These are phyloP conservation scores for Chelonoidis abingdonii DNA, from an alignment of 2,113 vertebrate species.

Conservation along the genomic window DNA sequence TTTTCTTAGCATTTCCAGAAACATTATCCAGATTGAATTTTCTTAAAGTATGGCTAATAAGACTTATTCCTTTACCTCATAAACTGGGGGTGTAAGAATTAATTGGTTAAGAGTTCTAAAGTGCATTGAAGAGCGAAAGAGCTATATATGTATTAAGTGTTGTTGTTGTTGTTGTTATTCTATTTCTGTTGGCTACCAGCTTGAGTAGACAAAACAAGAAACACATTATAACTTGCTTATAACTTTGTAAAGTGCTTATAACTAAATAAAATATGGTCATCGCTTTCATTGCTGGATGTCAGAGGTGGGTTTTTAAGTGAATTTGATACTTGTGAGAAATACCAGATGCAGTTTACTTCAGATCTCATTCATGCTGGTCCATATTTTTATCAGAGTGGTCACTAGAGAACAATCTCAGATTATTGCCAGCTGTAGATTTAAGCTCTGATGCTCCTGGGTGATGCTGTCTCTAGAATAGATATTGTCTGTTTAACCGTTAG, in stretches of 20 bases:
- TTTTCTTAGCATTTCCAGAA: not conserved
- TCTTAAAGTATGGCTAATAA: not conserved
- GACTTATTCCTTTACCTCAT: rapidly evolving
- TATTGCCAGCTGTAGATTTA: not conserved
- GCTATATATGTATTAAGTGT: rapidly evolving
- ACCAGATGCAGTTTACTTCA: not conserved
- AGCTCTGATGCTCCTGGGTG: not conserved
- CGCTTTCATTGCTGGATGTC: conserved; percentile 10
- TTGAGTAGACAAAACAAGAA: conserved; percentile 16
- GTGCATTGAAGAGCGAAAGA: not conserved
- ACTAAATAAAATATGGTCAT: conserved; percentile 68
- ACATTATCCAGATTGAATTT: not conserved
- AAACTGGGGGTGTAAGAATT: not conserved
- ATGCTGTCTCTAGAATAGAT: not conserved
- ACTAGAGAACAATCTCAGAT: not conserved
- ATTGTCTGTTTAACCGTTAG: not conserved
- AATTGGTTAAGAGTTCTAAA: rapidly evolving
- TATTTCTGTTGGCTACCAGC: not conserved
- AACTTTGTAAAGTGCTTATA: conserved; percentile 28
- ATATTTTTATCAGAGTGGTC: not conserved
- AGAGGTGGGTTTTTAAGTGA: not conserved
- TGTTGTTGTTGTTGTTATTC: rapidly evolving
- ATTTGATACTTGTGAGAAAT: too few relatives aligned
- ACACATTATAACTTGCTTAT: conserved; percentile 20
- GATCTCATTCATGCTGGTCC: not conserved